Percentiles rank a stretch among this genome's conserved stretches.
Conservation (phyloP, 2,113 vertebrate genomes). For the human (Homo sapiens) region GRCh38 chr3:193464501-193465000, state of each 20-base stretch:
- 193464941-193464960: conserved; percentile 91
- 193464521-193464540: neutral
- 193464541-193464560: neutral
- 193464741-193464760: neutral
- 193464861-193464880: neutral
- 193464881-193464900: neutral
- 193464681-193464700: conserved; percentile 14
- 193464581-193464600: neutral
- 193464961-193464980: conserved; percentile 87
- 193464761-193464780: neutral
- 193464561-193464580: neutral
- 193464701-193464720: neutral
- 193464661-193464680: neutral
- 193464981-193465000: conserved; percentile 89
- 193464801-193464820: neutral
- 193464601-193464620: neutral
- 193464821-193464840: neutral
- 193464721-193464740: neutral
- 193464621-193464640: neutral
- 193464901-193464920: neutral
- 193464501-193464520: neutral
- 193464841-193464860: neutral
- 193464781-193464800: neutral
- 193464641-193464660: neutral
- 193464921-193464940: conserved; percentile 71